Evolutionary conservation across 2,797 vertebrate genomes (phyloP).

Genomic region (Pangasius krempfi): DNA sequence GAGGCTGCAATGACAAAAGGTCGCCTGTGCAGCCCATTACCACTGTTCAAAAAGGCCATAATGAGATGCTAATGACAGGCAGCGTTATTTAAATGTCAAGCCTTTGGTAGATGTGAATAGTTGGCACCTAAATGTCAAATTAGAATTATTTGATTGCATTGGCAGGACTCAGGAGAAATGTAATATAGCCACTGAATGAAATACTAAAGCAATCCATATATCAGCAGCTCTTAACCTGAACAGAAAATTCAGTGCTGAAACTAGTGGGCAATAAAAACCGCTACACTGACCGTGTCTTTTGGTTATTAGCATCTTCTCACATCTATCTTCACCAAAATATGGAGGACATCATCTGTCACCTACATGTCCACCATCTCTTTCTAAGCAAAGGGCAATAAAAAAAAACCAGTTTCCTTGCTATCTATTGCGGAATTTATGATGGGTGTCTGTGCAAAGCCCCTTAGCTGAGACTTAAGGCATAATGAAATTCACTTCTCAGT

Average conservation of each 20-base stretch:
- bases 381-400: constrained; percentile 44
- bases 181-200: constrained; percentile 68
- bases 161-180: constrained; percentile 63
- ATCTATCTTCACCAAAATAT: constrained; percentile 53
- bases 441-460: constrained; percentile 42
- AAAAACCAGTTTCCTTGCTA: constrained; percentile 41
- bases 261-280: constrained; percentile 12
- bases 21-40: constrained; percentile 54
- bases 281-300: constrained; percentile 35
- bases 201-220: constrained; percentile 64
- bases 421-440: constrained; percentile 51
- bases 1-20: constrained; percentile 45
- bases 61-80: constrained; percentile 55
- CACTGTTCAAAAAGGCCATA: constrained; percentile 50
- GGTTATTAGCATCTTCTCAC: constrained; percentile 52
- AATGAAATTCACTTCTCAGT: constrained; percentile 50
- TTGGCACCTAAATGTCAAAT: constrained; percentile 60
- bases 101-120: constrained; percentile 45
- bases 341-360: constrained; percentile 48
- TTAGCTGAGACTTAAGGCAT: constrained; percentile 49
- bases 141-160: constrained; percentile 55
- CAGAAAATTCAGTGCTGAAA: constrained; percentile 14
- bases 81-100: constrained; percentile 58
- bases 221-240: constrained; percentile 27
- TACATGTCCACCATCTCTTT: constrained; percentile 36